Evolutionary conservation across 2,888 invertebrate species (phyloP).

Genomic region (Dynastes tityus): DNA sequence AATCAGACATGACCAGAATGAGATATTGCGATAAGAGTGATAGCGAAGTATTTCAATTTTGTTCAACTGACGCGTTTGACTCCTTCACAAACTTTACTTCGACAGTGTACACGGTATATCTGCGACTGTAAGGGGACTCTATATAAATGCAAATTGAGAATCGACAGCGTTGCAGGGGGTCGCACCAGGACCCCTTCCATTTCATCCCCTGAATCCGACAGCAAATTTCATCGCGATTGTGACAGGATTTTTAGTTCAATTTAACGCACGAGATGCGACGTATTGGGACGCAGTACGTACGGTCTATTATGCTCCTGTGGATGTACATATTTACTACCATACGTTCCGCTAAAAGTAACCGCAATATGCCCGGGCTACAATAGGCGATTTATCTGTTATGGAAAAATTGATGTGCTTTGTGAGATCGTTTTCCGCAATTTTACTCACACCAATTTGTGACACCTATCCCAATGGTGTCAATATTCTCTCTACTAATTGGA

Average conservation of each 20-base stretch:
- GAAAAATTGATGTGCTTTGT: background rate
- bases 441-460: too few relatives aligned
- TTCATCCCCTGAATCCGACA: background rate
- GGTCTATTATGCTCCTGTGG: background rate
- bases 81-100: too few relatives aligned
- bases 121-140: background rate
- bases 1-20: too few relatives aligned
- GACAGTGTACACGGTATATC: too few relatives aligned
- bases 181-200: background rate
- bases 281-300: background rate
- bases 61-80: too few relatives aligned
- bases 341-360: background rate
- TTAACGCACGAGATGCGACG: background rate
- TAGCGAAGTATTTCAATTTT: too few relatives aligned
- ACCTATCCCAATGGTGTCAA: too few relatives aligned
- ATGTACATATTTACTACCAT: background rate
- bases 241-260: constrained; percentile 29
- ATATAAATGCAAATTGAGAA: constrained; percentile 21
- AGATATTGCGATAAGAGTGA: too few relatives aligned
- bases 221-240: constrained; percentile 27
- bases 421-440: too few relatives aligned
- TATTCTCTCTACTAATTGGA: too few relatives aligned
- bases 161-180: background rate
- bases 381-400: background rate
- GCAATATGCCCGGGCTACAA: background rate